A percentile compares a stretch with the other conserved stretches of the same genome.
Conservation (phyloP, 2,113 vertebrate species). For the Dasypus novemcinctus region DNA sequence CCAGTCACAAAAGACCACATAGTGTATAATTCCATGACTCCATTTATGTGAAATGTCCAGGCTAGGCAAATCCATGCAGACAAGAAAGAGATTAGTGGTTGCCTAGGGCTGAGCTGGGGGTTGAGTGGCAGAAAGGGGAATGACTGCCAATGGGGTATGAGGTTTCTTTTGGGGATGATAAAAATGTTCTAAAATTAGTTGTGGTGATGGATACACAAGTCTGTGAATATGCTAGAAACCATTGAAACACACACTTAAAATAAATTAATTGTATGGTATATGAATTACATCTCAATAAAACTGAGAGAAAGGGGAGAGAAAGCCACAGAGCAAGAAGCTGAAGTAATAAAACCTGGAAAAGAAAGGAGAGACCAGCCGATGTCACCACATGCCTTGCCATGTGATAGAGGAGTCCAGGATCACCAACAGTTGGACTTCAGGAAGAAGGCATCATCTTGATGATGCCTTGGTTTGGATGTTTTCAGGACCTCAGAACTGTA, state of each 20-base stretch:
- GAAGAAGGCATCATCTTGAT: too few relatives aligned
- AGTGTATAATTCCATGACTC: background rate
- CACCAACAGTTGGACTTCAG: too few relatives aligned
- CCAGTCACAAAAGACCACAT: background rate
- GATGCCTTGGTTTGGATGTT: too few relatives aligned
- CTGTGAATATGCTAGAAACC: background rate
- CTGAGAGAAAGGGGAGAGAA: too few relatives aligned
- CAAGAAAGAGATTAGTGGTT: background rate
- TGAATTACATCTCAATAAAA: background rate
- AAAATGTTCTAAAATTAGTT: background rate
- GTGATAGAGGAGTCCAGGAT: too few relatives aligned
- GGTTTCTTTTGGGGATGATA: background rate
- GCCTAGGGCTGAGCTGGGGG: background rate
- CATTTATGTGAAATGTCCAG: background rate
- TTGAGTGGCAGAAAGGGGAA: background rate
- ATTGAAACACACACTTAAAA: background rate
- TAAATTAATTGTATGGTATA: background rate
- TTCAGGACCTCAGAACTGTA: too few relatives aligned
- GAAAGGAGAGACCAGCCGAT: too few relatives aligned
- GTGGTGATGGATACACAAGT: background rate
- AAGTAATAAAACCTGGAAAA: too few relatives aligned
- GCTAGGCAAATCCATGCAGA: background rate
- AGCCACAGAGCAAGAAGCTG: too few relatives aligned
- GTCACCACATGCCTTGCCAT: too few relatives aligned
- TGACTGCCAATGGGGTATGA: background rate